Evolutionary conservation across 1,140 invertebrate species (phyloP).

Genomic region (Lasioglossum baleicum): DNA sequence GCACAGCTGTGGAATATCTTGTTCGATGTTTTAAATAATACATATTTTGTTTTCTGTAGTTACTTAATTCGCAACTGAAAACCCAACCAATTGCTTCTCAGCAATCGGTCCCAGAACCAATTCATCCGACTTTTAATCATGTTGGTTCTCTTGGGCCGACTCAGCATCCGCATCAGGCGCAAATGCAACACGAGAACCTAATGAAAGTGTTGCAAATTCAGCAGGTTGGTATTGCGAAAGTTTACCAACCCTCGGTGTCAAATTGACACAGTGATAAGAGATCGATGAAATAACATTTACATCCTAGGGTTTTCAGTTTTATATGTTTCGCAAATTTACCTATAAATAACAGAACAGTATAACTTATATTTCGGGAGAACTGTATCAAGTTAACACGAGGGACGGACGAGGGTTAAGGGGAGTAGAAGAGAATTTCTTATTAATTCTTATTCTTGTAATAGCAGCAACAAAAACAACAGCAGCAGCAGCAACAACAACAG

Average conservation of each 20-base stretch:
- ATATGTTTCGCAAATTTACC: too few species aligned
- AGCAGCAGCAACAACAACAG: slow-evolving; percentile 73
- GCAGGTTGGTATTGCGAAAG: slow-evolving; percentile 63
- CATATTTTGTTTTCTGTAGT: slow-evolving; percentile 57
- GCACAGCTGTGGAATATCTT: neutral
- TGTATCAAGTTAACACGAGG: too few species aligned
- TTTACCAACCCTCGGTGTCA: neutral
- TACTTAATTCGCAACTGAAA: slow-evolving; percentile 73
- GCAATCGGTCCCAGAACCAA: slow-evolving; percentile 62
- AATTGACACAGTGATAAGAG: too few species aligned
- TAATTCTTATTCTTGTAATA: slow-evolving; percentile 2
- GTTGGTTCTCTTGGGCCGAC: slow-evolving; percentile 74
- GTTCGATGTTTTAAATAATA: neutral
- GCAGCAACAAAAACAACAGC: slow-evolving; percentile 69
- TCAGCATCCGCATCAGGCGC: slow-evolving; percentile 77
- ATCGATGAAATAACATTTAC: too few species aligned
- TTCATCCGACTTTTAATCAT: slow-evolving; percentile 72
- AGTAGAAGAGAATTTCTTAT: neutral
- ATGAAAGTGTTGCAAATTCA: slow-evolving; percentile 80
- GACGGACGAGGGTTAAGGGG: too few species aligned
- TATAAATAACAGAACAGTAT: too few species aligned
- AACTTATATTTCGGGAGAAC: too few species aligned
- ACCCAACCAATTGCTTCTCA: slow-evolving; percentile 58
- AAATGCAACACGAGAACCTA: slow-evolving; percentile 80
- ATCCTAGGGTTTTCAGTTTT: too few species aligned